Conservation (phyloP, 2,797 vertebrate species). For the Micromesistius poutassou region DNA sequence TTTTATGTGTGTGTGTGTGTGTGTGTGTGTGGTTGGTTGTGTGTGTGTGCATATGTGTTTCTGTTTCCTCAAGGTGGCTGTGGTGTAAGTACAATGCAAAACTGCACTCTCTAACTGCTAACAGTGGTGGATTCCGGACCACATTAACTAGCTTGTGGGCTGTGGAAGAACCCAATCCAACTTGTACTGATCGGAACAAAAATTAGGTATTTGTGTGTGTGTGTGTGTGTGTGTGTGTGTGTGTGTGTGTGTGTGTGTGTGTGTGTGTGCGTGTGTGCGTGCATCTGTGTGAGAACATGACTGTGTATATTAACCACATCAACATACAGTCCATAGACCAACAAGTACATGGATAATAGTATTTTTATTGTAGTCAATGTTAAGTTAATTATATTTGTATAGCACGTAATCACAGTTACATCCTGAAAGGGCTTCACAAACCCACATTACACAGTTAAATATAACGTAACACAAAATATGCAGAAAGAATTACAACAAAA, state of each 20-base stretch:
- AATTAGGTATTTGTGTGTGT: not conserved
- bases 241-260: not conserved
- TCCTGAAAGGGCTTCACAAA: not conserved
- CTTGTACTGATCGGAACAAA: constrained; percentile 40
- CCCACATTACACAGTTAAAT: not conserved
- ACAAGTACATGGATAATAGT: not conserved
- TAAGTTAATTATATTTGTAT: not conserved
- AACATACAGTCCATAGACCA: not conserved
- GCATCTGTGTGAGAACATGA: not conserved
- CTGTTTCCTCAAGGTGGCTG: constrained; percentile 36
- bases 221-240: no score
- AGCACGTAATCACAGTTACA: not conserved
- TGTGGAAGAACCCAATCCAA: constrained; percentile 60
- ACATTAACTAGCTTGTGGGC: constrained; percentile 54
- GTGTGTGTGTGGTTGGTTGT: constrained; percentile 15
- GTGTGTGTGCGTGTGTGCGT: not conserved
- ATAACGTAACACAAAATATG: no score
- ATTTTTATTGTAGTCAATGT: not conserved
- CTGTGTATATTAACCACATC: not conserved
- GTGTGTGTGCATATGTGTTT: constrained; percentile 3
- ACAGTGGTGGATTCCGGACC: constrained; percentile 51
- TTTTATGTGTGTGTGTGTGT: constrained; percentile 3
- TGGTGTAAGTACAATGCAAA: constrained; percentile 26
- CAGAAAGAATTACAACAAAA: no score
- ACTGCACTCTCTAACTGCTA: constrained; percentile 24